A percentile compares a stretch with the other conserved stretches of the same genome.
Conservation (phyloP, 2,888 invertebrate genomes). For the Eilema griseolum region DNA sequence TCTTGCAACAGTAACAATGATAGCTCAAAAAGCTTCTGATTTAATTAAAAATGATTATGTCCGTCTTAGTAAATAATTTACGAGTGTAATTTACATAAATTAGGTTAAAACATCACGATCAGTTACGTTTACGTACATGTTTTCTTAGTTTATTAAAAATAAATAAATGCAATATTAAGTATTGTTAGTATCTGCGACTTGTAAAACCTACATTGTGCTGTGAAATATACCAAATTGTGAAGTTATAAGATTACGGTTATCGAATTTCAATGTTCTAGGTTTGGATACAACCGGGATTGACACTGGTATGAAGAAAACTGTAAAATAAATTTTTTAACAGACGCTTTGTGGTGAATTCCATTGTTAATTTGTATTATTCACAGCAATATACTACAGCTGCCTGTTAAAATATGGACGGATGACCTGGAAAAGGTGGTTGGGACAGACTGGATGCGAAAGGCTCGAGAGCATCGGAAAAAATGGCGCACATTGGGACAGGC, state of each 20-base stretch:
- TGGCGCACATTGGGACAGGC: no score
- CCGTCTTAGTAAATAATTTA: background rate
- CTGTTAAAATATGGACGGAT: no score
- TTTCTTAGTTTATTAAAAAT: background rate
- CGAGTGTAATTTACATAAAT: background rate
- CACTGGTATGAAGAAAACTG: no score
- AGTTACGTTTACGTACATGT: background rate
- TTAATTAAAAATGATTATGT: conserved; percentile 2
- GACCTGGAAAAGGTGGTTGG: no score
- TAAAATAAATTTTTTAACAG: no score
- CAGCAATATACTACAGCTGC: no score
- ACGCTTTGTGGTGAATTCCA: no score
- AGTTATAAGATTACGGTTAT: background rate
- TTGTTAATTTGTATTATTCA: no score
- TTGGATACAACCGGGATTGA: background rate
- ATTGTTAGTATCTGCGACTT: background rate
- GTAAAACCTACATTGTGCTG: background rate
- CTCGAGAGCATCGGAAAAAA: no score
- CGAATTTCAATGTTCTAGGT: background rate
- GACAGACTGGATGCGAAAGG: no score
- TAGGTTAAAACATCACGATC: background rate
- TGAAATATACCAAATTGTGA: background rate
- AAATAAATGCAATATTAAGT: conserved; percentile 5
- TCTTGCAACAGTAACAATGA: conserved; percentile 92
- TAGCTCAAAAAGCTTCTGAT: conserved; percentile 79